Conservation (phyloP, 2,888 invertebrate genomes). For the Agapetus fuscipes region DNA sequence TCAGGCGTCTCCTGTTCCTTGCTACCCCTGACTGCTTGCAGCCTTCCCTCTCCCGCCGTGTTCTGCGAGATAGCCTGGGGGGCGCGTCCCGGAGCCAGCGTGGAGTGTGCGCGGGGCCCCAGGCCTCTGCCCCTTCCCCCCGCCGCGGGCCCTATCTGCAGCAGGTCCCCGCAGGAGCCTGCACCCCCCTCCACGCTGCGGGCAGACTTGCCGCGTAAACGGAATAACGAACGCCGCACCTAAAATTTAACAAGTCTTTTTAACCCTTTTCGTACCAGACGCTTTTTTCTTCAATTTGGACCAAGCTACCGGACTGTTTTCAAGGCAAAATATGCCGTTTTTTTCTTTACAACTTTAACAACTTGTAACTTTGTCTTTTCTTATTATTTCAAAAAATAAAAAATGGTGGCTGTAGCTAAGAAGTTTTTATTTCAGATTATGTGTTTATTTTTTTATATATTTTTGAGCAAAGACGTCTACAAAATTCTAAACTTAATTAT, state of each 20-base stretch:
- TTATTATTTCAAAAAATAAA: too few species aligned
- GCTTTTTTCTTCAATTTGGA: too few species aligned
- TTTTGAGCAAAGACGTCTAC: neutral
- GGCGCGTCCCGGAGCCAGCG: slow-evolving; percentile 27
- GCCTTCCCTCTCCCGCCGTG: slow-evolving; percentile 50
- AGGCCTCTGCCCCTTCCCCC: slow-evolving; percentile 27
- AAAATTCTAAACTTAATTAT: neutral
- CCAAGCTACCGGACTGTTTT: too few species aligned
- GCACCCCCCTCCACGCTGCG: slow-evolving; percentile 38
- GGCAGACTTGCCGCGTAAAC: slow-evolving; percentile 40
- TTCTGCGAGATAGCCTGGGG: slow-evolving; percentile 34
- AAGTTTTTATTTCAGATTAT: too few species aligned
- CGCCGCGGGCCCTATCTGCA: slow-evolving; percentile 41
- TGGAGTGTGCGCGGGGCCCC: slow-evolving; percentile 43
- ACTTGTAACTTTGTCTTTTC: too few species aligned
- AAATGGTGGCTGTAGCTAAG: too few species aligned
- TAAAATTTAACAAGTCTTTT: slow-evolving; percentile 23
- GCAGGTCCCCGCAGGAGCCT: slow-evolving; percentile 33
- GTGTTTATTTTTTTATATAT: too few species aligned
- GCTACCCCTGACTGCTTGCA: slow-evolving; percentile 59
- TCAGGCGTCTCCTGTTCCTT: slow-evolving; percentile 81
- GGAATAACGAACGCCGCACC: slow-evolving; percentile 41
- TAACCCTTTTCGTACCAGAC: neutral
- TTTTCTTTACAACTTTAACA: too few species aligned
- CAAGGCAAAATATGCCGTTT: too few species aligned